Conservation (phyloP, 2,888 invertebrate species). For the Copidosoma aretas region DNA sequence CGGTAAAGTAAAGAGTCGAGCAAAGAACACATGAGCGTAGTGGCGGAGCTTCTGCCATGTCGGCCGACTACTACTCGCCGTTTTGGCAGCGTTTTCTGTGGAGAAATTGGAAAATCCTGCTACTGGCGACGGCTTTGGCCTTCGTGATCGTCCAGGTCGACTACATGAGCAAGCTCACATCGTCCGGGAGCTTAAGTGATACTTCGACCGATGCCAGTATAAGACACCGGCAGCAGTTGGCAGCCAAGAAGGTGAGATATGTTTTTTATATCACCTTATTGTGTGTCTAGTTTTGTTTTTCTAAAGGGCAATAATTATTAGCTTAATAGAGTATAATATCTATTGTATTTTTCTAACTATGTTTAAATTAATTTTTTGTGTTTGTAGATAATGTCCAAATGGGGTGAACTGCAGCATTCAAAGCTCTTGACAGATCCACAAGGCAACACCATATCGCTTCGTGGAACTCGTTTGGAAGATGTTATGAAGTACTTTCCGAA, state of each 20-base stretch:
- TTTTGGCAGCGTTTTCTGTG: slow-evolving; percentile 44
- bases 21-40: neutral
- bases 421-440: slow-evolving; percentile 46
- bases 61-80: slow-evolving; percentile 35
- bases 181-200: slow-evolving; percentile 14
- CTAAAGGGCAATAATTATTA: neutral
- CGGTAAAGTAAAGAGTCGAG: too few species aligned
- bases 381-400: slow-evolving; percentile 41
- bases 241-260: slow-evolving; percentile 29
- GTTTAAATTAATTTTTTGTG: neutral
- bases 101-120: slow-evolving; percentile 61
- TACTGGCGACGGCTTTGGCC: slow-evolving; percentile 59
- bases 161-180: slow-evolving; percentile 57
- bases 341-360: neutral
- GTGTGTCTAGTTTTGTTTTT: too few species aligned
- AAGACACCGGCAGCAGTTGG: slow-evolving; percentile 21
- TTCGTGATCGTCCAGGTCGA: slow-evolving; percentile 60
- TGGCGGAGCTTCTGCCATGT: slow-evolving; percentile 39
- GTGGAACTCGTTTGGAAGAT: slow-evolving; percentile 62
- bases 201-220: neutral
- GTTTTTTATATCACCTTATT: too few species aligned
- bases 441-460: slow-evolving; percentile 46
- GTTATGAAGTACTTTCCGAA: slow-evolving; percentile 63
- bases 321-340: too few species aligned
- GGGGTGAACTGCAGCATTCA: slow-evolving; percentile 46